Conservation (phyloP, 2,797 vertebrate species). For the Phrynocephalus forsythii region DNA sequence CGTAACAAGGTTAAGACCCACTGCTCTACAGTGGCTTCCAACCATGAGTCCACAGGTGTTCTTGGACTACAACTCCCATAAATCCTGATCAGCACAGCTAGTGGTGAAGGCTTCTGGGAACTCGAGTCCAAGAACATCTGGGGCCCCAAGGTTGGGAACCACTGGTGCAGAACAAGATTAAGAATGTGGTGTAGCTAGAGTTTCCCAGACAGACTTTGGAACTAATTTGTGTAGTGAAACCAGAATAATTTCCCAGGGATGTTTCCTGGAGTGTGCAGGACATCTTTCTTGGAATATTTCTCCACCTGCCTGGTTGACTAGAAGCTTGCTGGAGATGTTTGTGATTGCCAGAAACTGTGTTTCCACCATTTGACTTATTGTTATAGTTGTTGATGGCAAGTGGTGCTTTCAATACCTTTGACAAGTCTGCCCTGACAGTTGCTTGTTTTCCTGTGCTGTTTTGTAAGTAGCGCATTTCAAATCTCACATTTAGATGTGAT, state of each 20-base stretch:
- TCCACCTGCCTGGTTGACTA: not conserved
- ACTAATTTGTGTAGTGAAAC: not conserved
- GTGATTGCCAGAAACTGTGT: not conserved
- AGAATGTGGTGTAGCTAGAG: not conserved
- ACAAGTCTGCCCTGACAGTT: not conserved
- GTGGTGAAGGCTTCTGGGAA: too few relatives aligned
- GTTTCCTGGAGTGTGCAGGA: not conserved
- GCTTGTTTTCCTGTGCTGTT: conserved; percentile 13
- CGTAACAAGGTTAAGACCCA: not conserved
- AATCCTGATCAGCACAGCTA: too few relatives aligned
- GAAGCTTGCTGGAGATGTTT: not conserved
- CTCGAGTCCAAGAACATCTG: too few relatives aligned
- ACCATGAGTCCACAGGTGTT: too few relatives aligned
- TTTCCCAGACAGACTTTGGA: conserved; percentile 3
- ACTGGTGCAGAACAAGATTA: not conserved
- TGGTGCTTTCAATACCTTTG: not conserved
- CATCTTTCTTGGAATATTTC: conserved; percentile 9
- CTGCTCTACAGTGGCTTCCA: too few relatives aligned
- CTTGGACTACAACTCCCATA: too few relatives aligned
- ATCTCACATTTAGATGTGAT: conserved; percentile 35
- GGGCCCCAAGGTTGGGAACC: not conserved
- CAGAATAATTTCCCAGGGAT: not conserved
- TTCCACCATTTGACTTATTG: not conserved
- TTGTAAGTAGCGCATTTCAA: fast-evolving
- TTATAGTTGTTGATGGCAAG: not conserved